Base-by-base conservation (phyloP, 2,797 vertebrate genomes). In the Podarcis siculus region DNA sequence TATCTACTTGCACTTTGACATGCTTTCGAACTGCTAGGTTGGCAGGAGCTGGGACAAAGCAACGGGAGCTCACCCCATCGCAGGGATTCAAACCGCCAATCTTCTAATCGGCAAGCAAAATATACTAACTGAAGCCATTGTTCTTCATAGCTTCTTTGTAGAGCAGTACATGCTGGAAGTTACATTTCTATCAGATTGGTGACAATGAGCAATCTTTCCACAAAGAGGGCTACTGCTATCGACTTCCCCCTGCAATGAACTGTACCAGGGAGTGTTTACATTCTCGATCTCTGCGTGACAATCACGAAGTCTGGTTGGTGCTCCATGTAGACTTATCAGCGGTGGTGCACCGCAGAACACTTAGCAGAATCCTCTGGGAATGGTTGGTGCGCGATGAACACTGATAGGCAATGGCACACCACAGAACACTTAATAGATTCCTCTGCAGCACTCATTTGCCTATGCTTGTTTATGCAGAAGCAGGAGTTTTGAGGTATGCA, bases 121-220 rank as follows among this genome's bases (percentile, higher is more conserved):
- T 45, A 58, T 85, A 45, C 80, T 89, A 72, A 82, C 9, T 80
- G 13, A 23, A 30, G 91, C 87, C 89, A 87, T 37, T 87, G 82
- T 82, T 83, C 76, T 84, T 84, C 35, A 2, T 89, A 87, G 86
- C 82, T n/a, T 39, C 69, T 72, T 61, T 92, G 71, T 35, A 79
- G 64, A 91, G 42, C 89, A 89, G 92, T 94, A 88, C 25, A 78
- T 78, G 42, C 42, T 30, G 27, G 30, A 30, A 39, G 25, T 30
- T 55, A 6, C 27, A 49, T 78, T 30, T 78, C 27, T 17, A 9
- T 55, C 42, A n/a, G 45, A 55, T 55, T 45, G 15, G 76, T 15
- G n/a, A 8, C 12, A 15, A 55, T 49, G 10, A 78, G 19, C 27
- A 55, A 17, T 27, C 42, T n/a, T 55, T 25, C 25, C 45, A 2